A percentile compares a stretch with the other conserved stretches of the same genome.
These are phyloP conservation scores for chimpanzee (Pan troglodytes) DNA, from an alignment of 2,113 vertebrate species.

Conservation along the genomic window NHGRI_mPanTro3-v2.1_pri NC_086015.1:105719001-105719500, in stretches of 20 bases:
- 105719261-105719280: background rate
- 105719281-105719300: background rate
- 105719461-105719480: background rate
- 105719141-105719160: background rate
- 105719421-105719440: background rate
- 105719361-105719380: background rate
- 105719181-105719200: background rate
- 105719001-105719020: background rate
- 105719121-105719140: background rate
- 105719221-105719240: background rate
- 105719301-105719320: background rate
- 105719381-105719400: background rate
- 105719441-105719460: background rate
- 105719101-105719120: background rate
- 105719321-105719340: background rate
- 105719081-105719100: background rate
- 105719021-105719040: fast-evolving
- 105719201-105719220: background rate
- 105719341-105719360: background rate
- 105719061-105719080: background rate
- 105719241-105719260: background rate
- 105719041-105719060: background rate
- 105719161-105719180: background rate
- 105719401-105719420: background rate
- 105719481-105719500: background rate